These are phyloP conservation scores for Natator depressus DNA, from an alignment of 2,113 vertebrate species.

Conservation along the genomic window DNA sequence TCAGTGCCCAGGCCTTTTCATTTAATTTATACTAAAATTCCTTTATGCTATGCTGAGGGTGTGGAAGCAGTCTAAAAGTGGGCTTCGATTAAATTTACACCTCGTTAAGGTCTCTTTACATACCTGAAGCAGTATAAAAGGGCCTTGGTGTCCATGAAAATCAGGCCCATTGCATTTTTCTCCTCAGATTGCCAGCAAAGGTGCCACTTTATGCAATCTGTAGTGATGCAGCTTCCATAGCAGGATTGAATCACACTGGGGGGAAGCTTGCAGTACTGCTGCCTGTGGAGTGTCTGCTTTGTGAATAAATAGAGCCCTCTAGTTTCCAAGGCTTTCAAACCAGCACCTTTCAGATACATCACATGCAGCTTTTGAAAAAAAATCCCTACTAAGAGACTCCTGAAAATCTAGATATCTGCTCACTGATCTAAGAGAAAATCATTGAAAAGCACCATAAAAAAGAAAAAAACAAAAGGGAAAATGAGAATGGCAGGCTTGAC, in stretches of 20 bases:
- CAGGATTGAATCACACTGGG: background rate
- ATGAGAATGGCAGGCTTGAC: background rate
- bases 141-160: background rate
- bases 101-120: background rate
- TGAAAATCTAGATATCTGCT: background rate
- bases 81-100: background rate
- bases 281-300: background rate
- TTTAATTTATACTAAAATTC: background rate
- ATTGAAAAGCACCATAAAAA: background rate
- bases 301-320: background rate
- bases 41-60: background rate
- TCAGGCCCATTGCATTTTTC: background rate
- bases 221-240: background rate
- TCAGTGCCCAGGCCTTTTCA: background rate
- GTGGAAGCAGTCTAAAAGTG: background rate
- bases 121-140: background rate
- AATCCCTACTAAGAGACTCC: background rate
- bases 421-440: background rate
- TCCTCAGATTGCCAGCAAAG: background rate
- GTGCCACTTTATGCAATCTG: background rate
- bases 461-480: accelerated
- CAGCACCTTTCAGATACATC: background rate
- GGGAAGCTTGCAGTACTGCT: background rate
- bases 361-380: background rate
- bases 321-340: background rate